Conservation (phyloP, 2,797 vertebrate species). For the Eulemur coronatus region DNA sequence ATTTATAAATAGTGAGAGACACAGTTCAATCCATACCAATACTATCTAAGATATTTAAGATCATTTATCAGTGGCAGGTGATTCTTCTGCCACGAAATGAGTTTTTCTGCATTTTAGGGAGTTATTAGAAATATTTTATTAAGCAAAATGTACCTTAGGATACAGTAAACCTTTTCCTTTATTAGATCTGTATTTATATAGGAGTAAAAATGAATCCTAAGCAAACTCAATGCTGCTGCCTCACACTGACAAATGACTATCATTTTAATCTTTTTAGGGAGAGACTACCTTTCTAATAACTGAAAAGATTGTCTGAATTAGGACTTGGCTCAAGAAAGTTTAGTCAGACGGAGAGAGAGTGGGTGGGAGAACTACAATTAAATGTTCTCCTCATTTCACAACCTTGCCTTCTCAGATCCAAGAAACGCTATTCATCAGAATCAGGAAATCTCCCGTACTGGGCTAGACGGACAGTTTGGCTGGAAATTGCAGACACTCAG, state of each 20-base stretch:
- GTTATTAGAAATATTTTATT: not conserved
- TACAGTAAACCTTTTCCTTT: not conserved
- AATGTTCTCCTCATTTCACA: not conserved
- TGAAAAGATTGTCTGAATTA: not conserved
- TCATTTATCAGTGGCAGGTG: not conserved
- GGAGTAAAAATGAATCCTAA: not conserved
- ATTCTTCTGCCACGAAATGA: not conserved
- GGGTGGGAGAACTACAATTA: not conserved
- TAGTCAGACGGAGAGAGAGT: not conserved
- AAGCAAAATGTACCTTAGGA: not conserved
- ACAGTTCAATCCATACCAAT: not conserved
- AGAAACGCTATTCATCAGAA: not conserved
- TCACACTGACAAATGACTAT: not conserved
- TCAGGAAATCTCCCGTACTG: not conserved
- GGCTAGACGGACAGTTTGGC: not conserved
- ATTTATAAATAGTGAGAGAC: not conserved
- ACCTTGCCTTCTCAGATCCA: not conserved
- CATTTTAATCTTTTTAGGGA: not conserved
- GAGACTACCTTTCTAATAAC: not conserved
- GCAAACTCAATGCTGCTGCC: not conserved
- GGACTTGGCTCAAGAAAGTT: not conserved
- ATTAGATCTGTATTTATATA: not conserved
- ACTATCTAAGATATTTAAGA: not conserved
- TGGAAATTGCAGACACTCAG: not conserved
- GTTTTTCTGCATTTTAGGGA: not conserved